phyloP scores from a whole-genome alignment of 2,797 vertebrate genomes.

The Thamnophis elegans region DNA sequence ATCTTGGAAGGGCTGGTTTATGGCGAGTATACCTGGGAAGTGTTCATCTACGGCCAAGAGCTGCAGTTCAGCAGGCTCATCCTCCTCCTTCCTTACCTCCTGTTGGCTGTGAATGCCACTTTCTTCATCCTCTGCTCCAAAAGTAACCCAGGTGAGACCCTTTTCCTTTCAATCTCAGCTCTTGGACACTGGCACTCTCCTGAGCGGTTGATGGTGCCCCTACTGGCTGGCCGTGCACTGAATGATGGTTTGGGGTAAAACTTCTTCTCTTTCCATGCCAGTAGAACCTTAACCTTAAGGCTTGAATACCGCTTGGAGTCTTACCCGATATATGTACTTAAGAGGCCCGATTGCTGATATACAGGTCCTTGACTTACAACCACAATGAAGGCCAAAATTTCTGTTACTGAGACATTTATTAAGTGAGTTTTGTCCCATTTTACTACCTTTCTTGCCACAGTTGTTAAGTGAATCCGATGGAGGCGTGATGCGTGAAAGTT shows the following conservation, averaged over 20 bases:
- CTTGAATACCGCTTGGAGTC: neutral
- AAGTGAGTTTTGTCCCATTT: neutral
- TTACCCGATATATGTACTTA: neutral
- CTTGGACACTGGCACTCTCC: neutral
- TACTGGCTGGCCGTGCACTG: neutral
- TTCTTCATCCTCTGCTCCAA: constrained; percentile 85
- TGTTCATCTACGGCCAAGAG: constrained; percentile 85
- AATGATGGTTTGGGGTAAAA: neutral
- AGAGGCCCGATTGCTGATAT: neutral
- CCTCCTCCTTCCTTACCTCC: constrained; percentile 84
- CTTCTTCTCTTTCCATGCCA: neutral
- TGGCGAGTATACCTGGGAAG: constrained; percentile 87
- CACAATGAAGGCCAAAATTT: neutral
- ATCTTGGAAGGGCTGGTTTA: constrained; percentile 83
- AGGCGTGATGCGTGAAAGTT: neutral
- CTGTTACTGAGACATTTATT: neutral
- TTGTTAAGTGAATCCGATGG: neutral
- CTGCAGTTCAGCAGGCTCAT: constrained; percentile 78
- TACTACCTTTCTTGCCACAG: neutral
- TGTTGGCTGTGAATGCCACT: constrained; percentile 77
- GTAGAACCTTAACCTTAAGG: neutral
- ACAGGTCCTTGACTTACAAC: neutral
- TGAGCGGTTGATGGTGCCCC: too few species aligned
- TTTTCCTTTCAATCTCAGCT: accelerated
- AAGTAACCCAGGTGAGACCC: constrained; percentile 82